Evolutionary conservation across 2,797 vertebrate genomes (phyloP), one percentile per base, ranked within the genome.

Genomic region (Tenualosa thibaudeaui): DNA sequence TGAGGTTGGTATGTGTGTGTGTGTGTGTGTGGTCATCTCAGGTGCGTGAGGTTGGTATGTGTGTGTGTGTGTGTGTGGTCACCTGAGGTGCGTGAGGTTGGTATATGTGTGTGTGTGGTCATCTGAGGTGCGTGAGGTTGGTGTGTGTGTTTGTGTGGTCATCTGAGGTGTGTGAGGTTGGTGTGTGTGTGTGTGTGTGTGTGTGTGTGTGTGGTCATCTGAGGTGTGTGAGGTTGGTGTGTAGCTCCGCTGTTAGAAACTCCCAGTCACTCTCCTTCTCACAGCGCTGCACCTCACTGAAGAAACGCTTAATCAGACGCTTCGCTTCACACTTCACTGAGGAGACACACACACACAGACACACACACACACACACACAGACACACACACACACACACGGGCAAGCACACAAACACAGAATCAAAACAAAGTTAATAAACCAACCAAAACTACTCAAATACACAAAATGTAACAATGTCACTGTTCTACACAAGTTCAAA

Each of bases 121-220:
- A 24, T 71, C 1, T 37, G 15, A 26, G 37, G 65, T 71, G 13
- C 37, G 65, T 71, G 26, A 15, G 65, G 37, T 1, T 71, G 65
- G 26, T 68, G 31, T 43, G 68, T 75, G 68, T 43, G 37, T 75
- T 37, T 75, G 37, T 75, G 68, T 40, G 31, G 1, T 3, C 9
- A 37, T 75, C 0, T 19, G 3, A 31, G 12, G 37, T 17, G 15
- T 43, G 37, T 40, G 13, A 43, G 37, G 68, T 75, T 8, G 17
- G 68, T 75, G 68, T 75, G 26, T 71, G 65, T 71, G 65, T 71
- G 65, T 71, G 65, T 71, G 10, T 37, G 26, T 71, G 24, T 71
- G 65, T 71, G 65, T 71, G 65, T 71, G 65, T 40, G 68, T 75
- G 68, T 43, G 68, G 68, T 75, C 68, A 75, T 75, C 68, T 75